Conservation (phyloP, 2,888 invertebrate genomes). For the Capitulum mitella region DNA sequence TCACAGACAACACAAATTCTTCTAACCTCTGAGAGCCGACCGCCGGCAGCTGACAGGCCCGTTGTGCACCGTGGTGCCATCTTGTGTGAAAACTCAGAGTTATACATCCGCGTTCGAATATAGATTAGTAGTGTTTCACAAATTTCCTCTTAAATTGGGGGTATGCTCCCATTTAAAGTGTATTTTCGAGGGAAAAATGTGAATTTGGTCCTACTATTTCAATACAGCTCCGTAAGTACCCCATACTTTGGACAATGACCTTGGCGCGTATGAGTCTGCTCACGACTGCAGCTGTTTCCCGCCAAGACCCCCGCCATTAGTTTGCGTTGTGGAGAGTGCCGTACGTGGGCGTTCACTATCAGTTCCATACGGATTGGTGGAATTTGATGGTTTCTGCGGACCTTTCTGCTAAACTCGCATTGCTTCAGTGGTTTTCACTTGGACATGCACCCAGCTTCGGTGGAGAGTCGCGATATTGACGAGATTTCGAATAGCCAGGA, state of each 20-base stretch:
- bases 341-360: too few species aligned
- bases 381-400: neutral
- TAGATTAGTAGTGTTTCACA: neutral
- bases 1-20: neutral
- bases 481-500: slow-evolving; percentile 49
- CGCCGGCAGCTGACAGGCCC: neutral
- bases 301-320: slow-evolving; percentile 18
- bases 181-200: too few species aligned
- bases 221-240: too few species aligned
- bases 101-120: neutral
- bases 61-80: neutral
- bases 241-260: neutral
- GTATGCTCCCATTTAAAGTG: too few species aligned
- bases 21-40: neutral
- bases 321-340: neutral
- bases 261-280: neutral
- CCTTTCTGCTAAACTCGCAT: neutral
- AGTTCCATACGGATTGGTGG: too few species aligned
- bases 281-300: slow-evolving; percentile 12
- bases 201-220: too few species aligned
- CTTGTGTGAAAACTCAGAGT: neutral
- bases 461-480: slow-evolving; percentile 50
- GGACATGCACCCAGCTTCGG: slow-evolving; percentile 35
- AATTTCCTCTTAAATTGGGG: too few species aligned
- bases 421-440: neutral